Base-by-base conservation (phyloP, 2,797 vertebrate species). In the Heterohyrax brucei region DNA sequence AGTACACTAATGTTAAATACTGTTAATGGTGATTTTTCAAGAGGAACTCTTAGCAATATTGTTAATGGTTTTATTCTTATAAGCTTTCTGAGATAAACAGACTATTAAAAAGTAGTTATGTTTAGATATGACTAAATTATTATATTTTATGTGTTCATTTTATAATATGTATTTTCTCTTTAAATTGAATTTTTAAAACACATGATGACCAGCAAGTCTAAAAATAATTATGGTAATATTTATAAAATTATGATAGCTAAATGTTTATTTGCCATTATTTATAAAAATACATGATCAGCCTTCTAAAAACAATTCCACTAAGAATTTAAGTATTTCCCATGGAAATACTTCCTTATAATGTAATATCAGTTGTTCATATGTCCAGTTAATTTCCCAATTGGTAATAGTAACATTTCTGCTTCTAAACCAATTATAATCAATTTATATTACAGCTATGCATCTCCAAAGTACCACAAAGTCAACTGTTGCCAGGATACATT, bases 361-460 rank as follows among this genome's bases (percentile, higher is more conserved):
- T 5, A 90, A 73, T 33, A 94, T 88, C 64, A 88, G 56, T 92
- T 33, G 21, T 72, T 73, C 39, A 95, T 66, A 78, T 83, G 78
- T 18, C 19, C 22, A 86, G 30, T 82, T 72, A 39, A n/a, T 7
- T 91, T 89, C 75, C 46, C 91, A 30, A 77, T 46, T 90, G 16
- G 19, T 46, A 88, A 93, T 84, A 81, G 26, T 80, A 95, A 81
- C 81, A 83, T 88, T 91, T 91, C 83, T 56, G 66, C 33, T 93
- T 85, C 30, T 85, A 88, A 96, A 66, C 30, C 61, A 53, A 46
- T 85, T 53, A 56, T 79, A 80, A 78, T 78, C 46, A 83, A 72
- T 66, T 91, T 75, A 8, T 64, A 66, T 73, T 72, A 85, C 39
- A 48, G 5, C 16, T 81, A 7, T 56, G 39, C 26, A 30, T 87